Base-by-base conservation (phyloP, 2,797 vertebrate species). In the Masticophis lateralis region DNA sequence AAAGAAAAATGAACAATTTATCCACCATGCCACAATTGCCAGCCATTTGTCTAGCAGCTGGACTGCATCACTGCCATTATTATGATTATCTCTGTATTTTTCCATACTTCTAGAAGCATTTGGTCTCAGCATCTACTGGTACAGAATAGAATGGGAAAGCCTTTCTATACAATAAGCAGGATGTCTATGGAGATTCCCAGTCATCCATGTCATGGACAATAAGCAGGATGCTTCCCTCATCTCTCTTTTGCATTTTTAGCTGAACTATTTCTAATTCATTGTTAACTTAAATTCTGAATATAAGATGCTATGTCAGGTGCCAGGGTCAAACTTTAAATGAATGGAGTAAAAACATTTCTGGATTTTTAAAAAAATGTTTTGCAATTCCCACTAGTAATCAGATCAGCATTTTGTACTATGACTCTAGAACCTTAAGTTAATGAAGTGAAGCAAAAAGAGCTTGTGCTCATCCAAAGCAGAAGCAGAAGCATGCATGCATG, bases 381-480 rank as follows among this genome's bases (percentile, higher is more conserved):
- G 27, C 32, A 18, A 18, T 32, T 16, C 53, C 7, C 74, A 66
- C 51, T 86, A 88, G 43, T 91, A 74, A 74, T 79, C 86, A 53
- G 55, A 20, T 63, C 60, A 2, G 28, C 37, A 60, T 91, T 91
- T 91, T 88, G n/a, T 91, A 14, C 57, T 55, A 9, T 43, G 87
- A 32, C 12, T 53, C 6, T 56, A 8, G 43, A 87, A 86, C 87
- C 87, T 91, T 57, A 59, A 89, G 87, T 91, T 91, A 91, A 88
- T 91, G 16, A 37, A 93, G 74, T 63, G 79, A 74, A 86, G 90
- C 1, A 1, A 93, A 79, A 53, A 51, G 51, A 88, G 47, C 86
- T 57, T 66, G 51, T 96, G 92, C 96, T 95, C 89, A 43, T 74
- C 88, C 0, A 2, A 87, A 94, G 96, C 43, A 95, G 91, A 91